Conservation (phyloP, 1,140 invertebrate species). For the Drosophila obscura region DNA sequence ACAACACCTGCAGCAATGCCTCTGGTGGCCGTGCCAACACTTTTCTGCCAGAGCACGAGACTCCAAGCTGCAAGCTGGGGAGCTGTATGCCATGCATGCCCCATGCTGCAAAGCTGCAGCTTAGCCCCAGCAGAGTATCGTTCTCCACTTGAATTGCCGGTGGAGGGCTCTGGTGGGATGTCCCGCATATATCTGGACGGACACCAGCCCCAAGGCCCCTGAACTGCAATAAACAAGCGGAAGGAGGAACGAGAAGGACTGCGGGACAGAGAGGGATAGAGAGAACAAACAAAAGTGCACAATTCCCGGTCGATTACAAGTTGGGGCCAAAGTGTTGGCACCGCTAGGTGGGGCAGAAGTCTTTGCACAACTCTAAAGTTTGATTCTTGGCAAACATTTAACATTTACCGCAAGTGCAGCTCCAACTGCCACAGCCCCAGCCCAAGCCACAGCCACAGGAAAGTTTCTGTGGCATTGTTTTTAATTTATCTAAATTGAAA, state of each 20-base stretch:
- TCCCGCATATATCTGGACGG: slow-evolving; percentile 33
- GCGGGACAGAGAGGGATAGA: slow-evolving; percentile 6
- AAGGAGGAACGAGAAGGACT: slow-evolving; percentile 1
- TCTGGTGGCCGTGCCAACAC: slow-evolving; percentile 1
- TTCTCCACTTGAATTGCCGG: slow-evolving; percentile 58
- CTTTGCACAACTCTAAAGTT: slow-evolving; percentile 24
- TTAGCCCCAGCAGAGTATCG: slow-evolving; percentile 21
- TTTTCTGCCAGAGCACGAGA: slow-evolving; percentile 28
- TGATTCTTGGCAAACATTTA: slow-evolving; percentile 19
- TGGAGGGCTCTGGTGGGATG: slow-evolving; percentile 45
- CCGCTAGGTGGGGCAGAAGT: slow-evolving; percentile 36
- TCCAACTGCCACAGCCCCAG: slow-evolving; percentile 3
- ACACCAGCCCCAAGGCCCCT: slow-evolving; percentile 23
- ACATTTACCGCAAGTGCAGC: slow-evolving; percentile 8
- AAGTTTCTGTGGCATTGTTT: slow-evolving; percentile 76
- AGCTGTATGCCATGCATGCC: slow-evolving; percentile 18
- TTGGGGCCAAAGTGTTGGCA: slow-evolving; percentile 68
- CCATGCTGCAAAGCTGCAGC: slow-evolving; percentile 28
- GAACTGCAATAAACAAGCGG: slow-evolving; percentile 65
- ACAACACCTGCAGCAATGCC: slow-evolving; percentile 57
- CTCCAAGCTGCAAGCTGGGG: slow-evolving; percentile 22
- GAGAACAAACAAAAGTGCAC: slow-evolving; percentile 51
- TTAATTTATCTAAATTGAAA: slow-evolving; percentile 83
- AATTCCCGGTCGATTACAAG: slow-evolving; percentile 69
- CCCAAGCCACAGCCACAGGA: slow-evolving; percentile 41